phyloP scores from a whole-genome alignment of 2,888 invertebrate genomes.

The Pantelozetes paolii region DNA sequence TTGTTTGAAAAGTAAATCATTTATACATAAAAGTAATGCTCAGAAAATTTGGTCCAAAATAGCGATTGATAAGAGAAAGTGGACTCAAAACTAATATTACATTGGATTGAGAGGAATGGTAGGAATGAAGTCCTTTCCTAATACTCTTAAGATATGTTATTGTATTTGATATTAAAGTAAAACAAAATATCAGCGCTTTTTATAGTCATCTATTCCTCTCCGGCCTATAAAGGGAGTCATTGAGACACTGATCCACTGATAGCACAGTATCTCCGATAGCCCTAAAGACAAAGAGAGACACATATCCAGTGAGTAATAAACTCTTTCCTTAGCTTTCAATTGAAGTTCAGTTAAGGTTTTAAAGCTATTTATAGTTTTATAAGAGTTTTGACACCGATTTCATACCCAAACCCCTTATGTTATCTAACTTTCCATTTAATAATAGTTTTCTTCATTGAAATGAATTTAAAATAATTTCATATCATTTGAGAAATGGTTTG shows the following conservation, averaged over 20 bases:
- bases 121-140: not conserved
- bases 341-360: no score
- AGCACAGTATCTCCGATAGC: not conserved
- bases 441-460: no score
- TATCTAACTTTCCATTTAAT: no score
- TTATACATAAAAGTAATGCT: not conserved
- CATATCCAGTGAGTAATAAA: no score
- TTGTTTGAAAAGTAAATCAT: not conserved
- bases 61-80: not conserved
- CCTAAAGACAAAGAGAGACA: not conserved
- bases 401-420: no score
- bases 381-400: no score
- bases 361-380: no score
- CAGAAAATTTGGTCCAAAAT: not conserved
- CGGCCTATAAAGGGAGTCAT: constrained; percentile 5
- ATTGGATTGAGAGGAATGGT: no score
- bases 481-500: no score
- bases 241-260: not conserved
- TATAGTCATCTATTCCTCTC: constrained; percentile 7
- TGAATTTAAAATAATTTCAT: no score
- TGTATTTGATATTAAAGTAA: not conserved
- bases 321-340: no score
- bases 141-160: constrained; percentile 8
- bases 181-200: constrained; percentile 13
- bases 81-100: not conserved